Conservation (phyloP, 2,797 vertebrate species). For the Amblyraja radiata region DNA sequence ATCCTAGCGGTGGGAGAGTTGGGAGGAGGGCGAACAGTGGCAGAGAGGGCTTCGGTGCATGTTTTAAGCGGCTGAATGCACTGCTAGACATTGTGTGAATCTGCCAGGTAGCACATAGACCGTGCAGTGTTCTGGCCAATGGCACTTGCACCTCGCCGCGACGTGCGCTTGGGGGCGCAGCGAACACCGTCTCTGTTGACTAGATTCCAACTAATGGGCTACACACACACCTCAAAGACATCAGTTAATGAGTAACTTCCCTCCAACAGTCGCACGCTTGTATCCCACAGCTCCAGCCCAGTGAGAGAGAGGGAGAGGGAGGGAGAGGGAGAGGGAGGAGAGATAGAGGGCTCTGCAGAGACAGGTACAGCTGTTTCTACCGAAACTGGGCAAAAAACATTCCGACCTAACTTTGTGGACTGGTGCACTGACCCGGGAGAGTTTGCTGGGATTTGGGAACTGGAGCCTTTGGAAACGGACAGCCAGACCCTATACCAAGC, state of each 20-base stretch:
- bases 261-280: slow-evolving; percentile 4
- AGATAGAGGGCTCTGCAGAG: neutral
- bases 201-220: no score
- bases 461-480: neutral
- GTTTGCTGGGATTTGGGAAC: neutral
- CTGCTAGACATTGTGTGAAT: neutral
- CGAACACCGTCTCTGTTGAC: neutral
- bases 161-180: neutral
- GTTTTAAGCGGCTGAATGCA: neutral
- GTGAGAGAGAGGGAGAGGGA: neutral
- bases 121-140: neutral
- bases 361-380: neutral
- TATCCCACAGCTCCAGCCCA: neutral
- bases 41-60: neutral
- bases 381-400: neutral
- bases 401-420: no score
- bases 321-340: neutral
- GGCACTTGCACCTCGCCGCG: neutral
- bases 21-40: neutral
- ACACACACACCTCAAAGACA: neutral
- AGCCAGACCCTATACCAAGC: neutral
- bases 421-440: neutral
- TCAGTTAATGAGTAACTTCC: neutral
- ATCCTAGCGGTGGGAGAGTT: neutral
- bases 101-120: neutral